Evolutionary conservation across 2,113 vertebrate genomes (phyloP).

Genomic region (Pedetes capensis): DNA sequence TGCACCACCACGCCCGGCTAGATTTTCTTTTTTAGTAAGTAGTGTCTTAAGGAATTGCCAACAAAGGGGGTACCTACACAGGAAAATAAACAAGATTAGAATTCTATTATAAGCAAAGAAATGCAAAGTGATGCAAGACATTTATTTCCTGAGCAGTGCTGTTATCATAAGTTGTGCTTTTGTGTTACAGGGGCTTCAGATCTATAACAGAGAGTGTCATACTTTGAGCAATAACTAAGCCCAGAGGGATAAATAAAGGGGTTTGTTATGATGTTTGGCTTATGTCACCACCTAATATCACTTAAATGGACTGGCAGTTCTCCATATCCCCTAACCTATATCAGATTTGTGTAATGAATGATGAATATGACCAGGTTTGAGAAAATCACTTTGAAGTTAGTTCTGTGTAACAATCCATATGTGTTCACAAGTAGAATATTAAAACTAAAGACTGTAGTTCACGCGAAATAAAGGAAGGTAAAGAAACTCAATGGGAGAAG

Average conservation of each 20-base stretch:
- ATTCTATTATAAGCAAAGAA: not conserved
- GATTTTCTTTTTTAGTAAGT: constrained; percentile 23
- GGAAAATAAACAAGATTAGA: not conserved
- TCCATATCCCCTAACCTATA: constrained; percentile 34
- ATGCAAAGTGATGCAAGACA: constrained; percentile 19
- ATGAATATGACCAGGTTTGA: constrained; percentile 34
- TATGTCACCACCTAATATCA: not conserved
- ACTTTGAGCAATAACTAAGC: constrained; percentile 39
- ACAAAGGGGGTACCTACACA: not conserved
- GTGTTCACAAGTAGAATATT: constrained; percentile 17
- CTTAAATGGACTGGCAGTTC: constrained; percentile 18
- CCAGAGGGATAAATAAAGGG: constrained; percentile 27
- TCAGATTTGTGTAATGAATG: constrained; percentile 13
- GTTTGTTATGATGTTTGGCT: not conserved
- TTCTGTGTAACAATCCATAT: constrained; percentile 27
- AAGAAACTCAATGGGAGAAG: too few relatives aligned
- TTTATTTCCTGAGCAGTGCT: not conserved
- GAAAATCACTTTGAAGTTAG: constrained; percentile 41
- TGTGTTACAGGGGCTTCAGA: constrained; percentile 46
- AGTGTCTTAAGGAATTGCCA: not conserved
- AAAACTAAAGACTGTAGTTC: not conserved
- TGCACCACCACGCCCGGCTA: too few relatives aligned
- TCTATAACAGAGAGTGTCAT: constrained; percentile 27
- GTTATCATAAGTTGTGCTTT: constrained; percentile 27
- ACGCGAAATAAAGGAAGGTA: not conserved